Evolutionary conservation across 2,113 vertebrate genomes (phyloP).

Genomic region (Riparia riparia): DNA sequence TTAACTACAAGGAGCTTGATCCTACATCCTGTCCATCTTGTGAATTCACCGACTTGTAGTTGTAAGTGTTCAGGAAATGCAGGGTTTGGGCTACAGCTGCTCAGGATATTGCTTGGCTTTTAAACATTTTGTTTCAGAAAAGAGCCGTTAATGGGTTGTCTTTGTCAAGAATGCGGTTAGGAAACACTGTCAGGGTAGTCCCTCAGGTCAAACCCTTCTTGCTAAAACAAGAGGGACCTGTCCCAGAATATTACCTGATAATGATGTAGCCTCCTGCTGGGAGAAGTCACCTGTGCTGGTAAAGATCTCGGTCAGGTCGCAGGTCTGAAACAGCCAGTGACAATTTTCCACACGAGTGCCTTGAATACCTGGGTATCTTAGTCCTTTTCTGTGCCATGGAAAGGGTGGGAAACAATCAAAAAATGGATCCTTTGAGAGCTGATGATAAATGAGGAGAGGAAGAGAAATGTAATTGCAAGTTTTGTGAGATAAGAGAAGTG

Average conservation of each 20-base stretch:
- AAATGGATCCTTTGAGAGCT: not conserved
- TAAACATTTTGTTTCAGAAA: not conserved
- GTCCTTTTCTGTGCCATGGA: not conserved
- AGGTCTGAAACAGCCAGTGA: not conserved
- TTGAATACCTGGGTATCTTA: not conserved
- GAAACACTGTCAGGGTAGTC: not conserved
- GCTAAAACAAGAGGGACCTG: not conserved
- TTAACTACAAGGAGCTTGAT: not conserved
- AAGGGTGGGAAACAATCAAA: not conserved
- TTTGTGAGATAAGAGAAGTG: not conserved
- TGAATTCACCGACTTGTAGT: not conserved
- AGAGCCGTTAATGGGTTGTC: not conserved
- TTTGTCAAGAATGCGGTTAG: not conserved
- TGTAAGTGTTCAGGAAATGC: not conserved
- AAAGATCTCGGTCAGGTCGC: not conserved
- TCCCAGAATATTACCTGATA: not conserved
- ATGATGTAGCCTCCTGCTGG: not conserved
- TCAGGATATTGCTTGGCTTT: not conserved
- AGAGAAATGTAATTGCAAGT: not conserved
- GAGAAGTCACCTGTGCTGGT: not conserved
- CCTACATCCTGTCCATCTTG: not conserved
- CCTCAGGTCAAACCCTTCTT: not conserved
- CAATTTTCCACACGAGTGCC: not conserved
- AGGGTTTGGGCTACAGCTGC: not conserved
- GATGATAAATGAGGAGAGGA: not conserved